phyloP scores from a whole-genome alignment of 2,113 vertebrate species.

The Smithornis capensis region DNA sequence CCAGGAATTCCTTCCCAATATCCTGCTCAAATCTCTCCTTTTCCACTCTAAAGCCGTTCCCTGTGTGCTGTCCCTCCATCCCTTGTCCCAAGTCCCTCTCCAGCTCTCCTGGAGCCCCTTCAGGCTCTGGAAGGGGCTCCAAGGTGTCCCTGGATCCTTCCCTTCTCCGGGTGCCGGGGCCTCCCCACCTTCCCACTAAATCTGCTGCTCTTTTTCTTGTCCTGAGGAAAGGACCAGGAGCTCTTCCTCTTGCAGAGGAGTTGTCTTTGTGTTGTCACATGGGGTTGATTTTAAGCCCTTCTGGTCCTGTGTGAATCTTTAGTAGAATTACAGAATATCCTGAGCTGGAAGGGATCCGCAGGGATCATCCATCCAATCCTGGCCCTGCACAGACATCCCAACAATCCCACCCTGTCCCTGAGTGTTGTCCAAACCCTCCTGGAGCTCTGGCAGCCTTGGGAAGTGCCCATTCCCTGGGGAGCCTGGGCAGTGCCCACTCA shows the following conservation, averaged over 20 bases:
- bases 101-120: too few species aligned
- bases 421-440: neutral
- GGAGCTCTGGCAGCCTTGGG: neutral
- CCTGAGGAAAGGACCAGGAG: neutral
- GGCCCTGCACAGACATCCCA: neutral
- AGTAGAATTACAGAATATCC: neutral
- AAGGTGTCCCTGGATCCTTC: too few species aligned
- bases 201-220: neutral
- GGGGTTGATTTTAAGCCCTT: neutral
- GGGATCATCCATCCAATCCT: neutral
- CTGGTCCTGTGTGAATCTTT: neutral
- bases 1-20: too few species aligned
- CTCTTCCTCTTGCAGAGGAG: neutral
- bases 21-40: too few species aligned
- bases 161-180: too few species aligned
- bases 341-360: neutral
- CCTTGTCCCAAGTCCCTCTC: too few species aligned
- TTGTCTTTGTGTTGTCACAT: neutral
- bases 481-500: neutral
- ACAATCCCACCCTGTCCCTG: neutral
- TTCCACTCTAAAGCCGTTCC: too few species aligned
- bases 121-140: too few species aligned
- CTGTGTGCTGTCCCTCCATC: too few species aligned
- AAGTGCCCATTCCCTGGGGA: neutral
- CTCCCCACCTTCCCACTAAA: neutral